Conservation (phyloP, 2,113 vertebrate species). For the Microtus ochrogaster region DNA sequence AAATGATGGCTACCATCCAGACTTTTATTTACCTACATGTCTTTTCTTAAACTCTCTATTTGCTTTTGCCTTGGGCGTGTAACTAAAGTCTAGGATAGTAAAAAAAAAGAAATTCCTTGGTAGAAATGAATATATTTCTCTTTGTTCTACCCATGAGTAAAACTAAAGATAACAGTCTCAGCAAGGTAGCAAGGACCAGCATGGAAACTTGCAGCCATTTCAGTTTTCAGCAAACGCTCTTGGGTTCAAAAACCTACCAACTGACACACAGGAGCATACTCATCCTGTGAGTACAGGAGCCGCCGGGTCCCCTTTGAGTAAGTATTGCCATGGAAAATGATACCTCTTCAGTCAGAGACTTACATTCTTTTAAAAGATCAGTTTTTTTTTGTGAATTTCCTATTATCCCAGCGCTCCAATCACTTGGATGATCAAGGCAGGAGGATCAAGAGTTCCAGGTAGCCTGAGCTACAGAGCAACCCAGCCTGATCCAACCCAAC, state of each 20-base stretch:
- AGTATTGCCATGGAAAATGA: conserved; percentile 8
- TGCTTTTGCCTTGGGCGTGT: background rate
- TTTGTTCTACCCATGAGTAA: background rate
- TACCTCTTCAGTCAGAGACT: conserved; percentile 9
- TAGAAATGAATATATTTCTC: conserved; percentile 22
- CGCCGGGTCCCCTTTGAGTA: background rate
- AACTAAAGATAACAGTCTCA: conserved; percentile 43
- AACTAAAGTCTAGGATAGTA: conserved; percentile 41
- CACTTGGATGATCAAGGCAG: background rate
- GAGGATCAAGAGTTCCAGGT: background rate
- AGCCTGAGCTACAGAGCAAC: background rate
- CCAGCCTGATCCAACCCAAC: background rate
- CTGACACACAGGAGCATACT: background rate
- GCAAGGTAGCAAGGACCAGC: background rate
- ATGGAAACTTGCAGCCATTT: conserved; percentile 35
- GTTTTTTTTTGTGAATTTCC: background rate
- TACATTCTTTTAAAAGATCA: background rate
- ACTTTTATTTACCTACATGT: background rate
- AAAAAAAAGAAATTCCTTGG: background rate
- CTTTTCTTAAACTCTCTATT: conserved; percentile 32
- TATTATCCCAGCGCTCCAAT: background rate
- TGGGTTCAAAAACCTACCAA: conserved; percentile 48
- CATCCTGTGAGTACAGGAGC: background rate
- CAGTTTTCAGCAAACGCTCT: conserved; percentile 41
- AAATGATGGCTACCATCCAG: conserved; percentile 13